Conservation (phyloP, 2,113 vertebrate genomes). For the Ochotona curzoniae region DNA sequence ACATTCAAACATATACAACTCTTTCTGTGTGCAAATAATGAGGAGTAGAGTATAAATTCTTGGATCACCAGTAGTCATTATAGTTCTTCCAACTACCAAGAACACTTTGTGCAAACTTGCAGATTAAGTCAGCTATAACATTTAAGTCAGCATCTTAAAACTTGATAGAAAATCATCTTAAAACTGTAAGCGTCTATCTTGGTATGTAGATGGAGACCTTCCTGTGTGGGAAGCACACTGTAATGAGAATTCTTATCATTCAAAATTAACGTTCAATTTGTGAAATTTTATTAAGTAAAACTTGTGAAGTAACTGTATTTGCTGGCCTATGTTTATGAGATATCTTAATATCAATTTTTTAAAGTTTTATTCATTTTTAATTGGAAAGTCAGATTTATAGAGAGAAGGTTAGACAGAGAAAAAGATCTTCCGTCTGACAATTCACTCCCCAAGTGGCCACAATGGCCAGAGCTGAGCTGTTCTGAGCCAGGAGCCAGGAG, state of each 20-base stretch:
- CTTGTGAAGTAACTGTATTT: background rate
- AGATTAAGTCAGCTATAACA: background rate
- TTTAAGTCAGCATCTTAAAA: conserved; percentile 11
- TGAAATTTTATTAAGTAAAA: conserved; percentile 20
- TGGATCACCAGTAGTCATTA: background rate
- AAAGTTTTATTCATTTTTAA: too few relatives aligned
- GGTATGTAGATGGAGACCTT: background rate
- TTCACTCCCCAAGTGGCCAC: too few relatives aligned
- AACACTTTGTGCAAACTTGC: conserved; percentile 20
- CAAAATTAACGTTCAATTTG: conserved; percentile 37
- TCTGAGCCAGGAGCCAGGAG: too few relatives aligned
- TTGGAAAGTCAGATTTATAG: too few relatives aligned
- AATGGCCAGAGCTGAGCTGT: too few relatives aligned
- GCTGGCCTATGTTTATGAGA: background rate
- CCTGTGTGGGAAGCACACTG: background rate
- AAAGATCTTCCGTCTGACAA: too few relatives aligned
- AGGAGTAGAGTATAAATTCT: background rate
- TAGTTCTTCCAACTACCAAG: background rate
- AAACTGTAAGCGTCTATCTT: background rate
- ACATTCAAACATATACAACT: background rate
- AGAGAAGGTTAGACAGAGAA: too few relatives aligned
- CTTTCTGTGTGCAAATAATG: background rate
- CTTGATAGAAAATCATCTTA: background rate
- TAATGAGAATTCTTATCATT: background rate
- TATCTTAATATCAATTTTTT: background rate